Base-by-base conservation (phyloP, 2,888 invertebrate genomes). In the Coenonympha arcania region DNA sequence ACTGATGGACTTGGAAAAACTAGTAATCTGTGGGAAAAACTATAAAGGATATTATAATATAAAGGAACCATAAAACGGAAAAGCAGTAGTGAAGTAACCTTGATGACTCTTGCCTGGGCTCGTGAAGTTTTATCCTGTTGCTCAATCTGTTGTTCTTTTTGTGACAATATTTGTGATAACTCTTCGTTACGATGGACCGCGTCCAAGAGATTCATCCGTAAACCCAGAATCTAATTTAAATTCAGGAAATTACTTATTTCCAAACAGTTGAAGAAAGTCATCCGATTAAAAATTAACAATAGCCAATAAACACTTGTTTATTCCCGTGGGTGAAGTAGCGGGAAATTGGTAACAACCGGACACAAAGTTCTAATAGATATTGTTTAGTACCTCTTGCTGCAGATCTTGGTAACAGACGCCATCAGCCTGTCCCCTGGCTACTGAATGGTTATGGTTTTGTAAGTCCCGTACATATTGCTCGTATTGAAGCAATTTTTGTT, bases 51-150 rank as follows among this genome's bases (percentile, higher is more conserved):
- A n/a, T n/a, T n/a, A n/a, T n/a, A n/a, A n/a, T n/a, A n/a, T n/a
- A n/a, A n/a, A n/a, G n/a, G n/a, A n/a, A n/a, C n/a, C n/a, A n/a
- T n/a, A n/a, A n/a, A n/a, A n/a, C n/a, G n/a, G n/a, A n/a, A n/a
- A n/a, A n/a, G n/a, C 56, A 54, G 50, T 63, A 71, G 66, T 73
- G n/a, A 64, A 70, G 66, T 73, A 61, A 88, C 88, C 79, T 89
- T 89, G 58, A 90, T 79, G 60, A 89, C 80, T 68, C 88, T 89
- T 72, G 88, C 88, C 83, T 90, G 89, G 62, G 89, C 88, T 60
- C 85, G 87, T 68, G 90, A 85, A 51, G 89, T 86, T 48, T 88
- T 88, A 52, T 87, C 88, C 61, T 90, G 89, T 45, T 88, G 88
- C 44, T 89, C 89, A 6, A 90, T 68, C 52, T 89, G 87, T 47